Conservation (phyloP, 2,888 invertebrate genomes). For the Cephus rjabovi region DNA sequence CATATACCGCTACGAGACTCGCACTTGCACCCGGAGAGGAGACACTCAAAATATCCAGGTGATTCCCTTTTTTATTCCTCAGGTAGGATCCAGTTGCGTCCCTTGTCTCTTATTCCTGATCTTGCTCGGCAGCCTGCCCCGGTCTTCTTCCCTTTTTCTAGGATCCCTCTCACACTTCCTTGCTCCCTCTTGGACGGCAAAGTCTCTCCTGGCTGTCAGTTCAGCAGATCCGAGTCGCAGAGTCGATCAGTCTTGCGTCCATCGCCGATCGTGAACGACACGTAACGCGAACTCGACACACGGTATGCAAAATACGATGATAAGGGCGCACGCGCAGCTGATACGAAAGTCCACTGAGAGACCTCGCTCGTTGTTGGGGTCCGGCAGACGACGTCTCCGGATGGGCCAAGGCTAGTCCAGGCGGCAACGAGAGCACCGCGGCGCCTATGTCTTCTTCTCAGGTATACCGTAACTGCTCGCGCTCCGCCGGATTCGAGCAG, state of each 20-base stretch:
- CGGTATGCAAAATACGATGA: neutral
- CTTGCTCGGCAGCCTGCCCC: neutral
- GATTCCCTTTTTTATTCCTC: neutral
- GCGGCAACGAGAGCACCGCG: constrained; percentile 7
- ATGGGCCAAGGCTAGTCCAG: neutral
- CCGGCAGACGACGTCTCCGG: neutral
- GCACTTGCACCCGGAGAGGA: neutral
- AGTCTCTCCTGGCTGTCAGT: neutral
- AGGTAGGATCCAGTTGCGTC: neutral
- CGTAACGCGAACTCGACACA: neutral
- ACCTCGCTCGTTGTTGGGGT: neutral
- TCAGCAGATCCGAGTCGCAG: neutral
- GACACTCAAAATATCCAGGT: neutral
- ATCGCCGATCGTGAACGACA: neutral
- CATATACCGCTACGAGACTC: neutral
- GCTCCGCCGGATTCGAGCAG: constrained; percentile 65
- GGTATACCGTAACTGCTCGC: constrained; percentile 51
- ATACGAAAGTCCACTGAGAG: neutral
- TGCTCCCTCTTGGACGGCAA: neutral
- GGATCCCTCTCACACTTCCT: neutral
- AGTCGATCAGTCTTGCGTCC: neutral
- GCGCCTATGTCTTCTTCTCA: constrained; percentile 23
- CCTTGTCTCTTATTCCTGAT: neutral
- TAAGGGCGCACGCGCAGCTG: neutral
- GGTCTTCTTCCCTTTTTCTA: neutral